Base-by-base conservation (phyloP, 2,113 vertebrate species). In the Falco punctatus region DNA sequence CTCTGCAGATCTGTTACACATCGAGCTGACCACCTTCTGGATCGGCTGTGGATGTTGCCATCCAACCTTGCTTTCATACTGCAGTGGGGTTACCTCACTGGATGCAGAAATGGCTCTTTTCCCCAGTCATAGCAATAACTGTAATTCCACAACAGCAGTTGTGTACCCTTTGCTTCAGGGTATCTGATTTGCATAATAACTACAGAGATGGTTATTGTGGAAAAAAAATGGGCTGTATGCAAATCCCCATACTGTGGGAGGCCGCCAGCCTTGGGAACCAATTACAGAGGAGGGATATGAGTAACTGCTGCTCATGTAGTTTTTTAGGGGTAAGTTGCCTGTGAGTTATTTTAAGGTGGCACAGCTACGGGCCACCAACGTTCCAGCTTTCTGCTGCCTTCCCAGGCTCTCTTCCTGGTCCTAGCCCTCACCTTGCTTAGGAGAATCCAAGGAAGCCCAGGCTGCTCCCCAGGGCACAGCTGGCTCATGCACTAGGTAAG, bases 151-250 rank as follows among this genome's bases (percentile, higher is more conserved):
- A 65, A 49, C 49, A 69, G 72, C 40, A 72, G 27, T 75, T 22
- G 4, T 46, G 51, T 46, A 62, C 40, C 12, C 55, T 81, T 54
- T 81, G 79, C 80, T 83, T 67, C 51, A 71, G 69, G 75, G 33
- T 81, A 67, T 64, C 38, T 33, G 32, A 92, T 95, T 89, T 81
- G 57, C 83, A 49, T 96, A 90, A 79, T 42, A 85, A 81, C 35
- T 62, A 28, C 40, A 89, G 66, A 87, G 48, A 55, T 69, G 33
- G 54, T 65, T 94, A 85, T 54, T 92, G 86, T n/a, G 57, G 52
- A 44, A 84, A 89, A 89, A 91, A 87, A 88, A 69, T 9, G 15
- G 65, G 21, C 72, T 1, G 7, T 58, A 91, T 94, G 81, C 86
- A 97, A 94, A 95, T 87, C 52, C 35, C 28, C 24, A 6, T 15